phyloP scores from a whole-genome alignment of 2,888 invertebrate genomes.

The Acronicta aceris region DNA sequence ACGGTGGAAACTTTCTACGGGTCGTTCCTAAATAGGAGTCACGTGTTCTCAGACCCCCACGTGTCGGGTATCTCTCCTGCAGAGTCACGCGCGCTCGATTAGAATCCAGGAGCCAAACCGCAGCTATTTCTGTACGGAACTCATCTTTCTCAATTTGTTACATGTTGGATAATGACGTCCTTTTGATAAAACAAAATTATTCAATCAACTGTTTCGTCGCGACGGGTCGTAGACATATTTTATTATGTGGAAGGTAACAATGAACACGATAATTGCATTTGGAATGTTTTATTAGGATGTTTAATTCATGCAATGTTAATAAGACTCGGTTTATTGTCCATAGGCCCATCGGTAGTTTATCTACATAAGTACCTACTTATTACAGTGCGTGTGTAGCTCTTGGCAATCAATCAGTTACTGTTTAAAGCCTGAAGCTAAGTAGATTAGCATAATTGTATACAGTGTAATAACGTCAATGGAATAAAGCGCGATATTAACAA shows the following conservation, averaged over 20 bases:
- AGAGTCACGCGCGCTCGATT: slow-evolving; percentile 68
- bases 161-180: slow-evolving; percentile 46
- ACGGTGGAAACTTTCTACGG: slow-evolving; percentile 29
- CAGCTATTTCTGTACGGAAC: slow-evolving; percentile 64
- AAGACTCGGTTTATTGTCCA: slow-evolving; percentile 27
- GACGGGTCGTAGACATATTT: slow-evolving; percentile 35
- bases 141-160: slow-evolving; percentile 51
- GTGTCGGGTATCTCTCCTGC: slow-evolving; percentile 53
- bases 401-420: slow-evolving; percentile 36
- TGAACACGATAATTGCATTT: slow-evolving; percentile 43
- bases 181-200: slow-evolving; percentile 41
- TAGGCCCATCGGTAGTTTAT: slow-evolving; percentile 18
- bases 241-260: slow-evolving; percentile 46
- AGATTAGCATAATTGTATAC: slow-evolving; percentile 23
- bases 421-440: slow-evolving; percentile 17
- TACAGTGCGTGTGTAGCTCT: slow-evolving; percentile 9
- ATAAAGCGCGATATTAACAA: slow-evolving; percentile 6
- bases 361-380: slow-evolving; percentile 8
- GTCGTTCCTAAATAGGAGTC: slow-evolving; percentile 49
- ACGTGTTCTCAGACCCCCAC: slow-evolving; percentile 54
- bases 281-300: slow-evolving; percentile 47
- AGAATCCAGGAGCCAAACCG: slow-evolving; percentile 63
- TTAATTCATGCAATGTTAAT: slow-evolving; percentile 50
- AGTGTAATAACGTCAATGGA: slow-evolving; percentile 9
- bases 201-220: slow-evolving; percentile 41